Evolutionary conservation across 2,888 invertebrate genomes (phyloP), one percentile per base, ranked within the genome.

Genomic region (Embidobia sp.): DNA sequence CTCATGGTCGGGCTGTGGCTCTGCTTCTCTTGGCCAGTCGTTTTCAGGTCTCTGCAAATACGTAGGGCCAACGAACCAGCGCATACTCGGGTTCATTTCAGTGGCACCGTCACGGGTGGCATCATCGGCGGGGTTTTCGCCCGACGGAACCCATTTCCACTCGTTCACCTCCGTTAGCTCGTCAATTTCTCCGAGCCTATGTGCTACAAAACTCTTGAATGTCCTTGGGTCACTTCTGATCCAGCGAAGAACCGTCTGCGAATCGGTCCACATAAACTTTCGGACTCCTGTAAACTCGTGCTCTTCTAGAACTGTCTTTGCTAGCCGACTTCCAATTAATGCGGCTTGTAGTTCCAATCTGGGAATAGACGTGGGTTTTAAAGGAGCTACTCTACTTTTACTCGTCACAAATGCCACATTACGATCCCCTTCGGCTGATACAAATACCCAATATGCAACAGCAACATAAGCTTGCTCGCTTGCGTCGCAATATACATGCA

Each of bases 71-170:
- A 22, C 6, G 22, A 22, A 22, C 22, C 22, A 22, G 3, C 22
- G 22, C 22, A 6, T 4, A 22, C 6, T 6, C 3, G 22, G 4
- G 4, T 22, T 29, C 29, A 29, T 29, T 2, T 8, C 55, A 1
- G 82, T 63, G n/a, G 29, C 29, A n/a, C 8, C 8, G 1, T 40
- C 40, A n/a, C 40, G 40, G 8, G 37, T 53, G 2, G 37, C 53
- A 18, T 37, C 22, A 15, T 53, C 82, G 1, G 81, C 82, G 0
- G 80, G 63, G 35, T 82, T 83, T 5, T 63, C 27, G 11, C 40
- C 53, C 1, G 82, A 69, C 4, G 79, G 78, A 0, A 82, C 59
- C 82, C 82, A 82, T 22, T 35, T 55, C 79, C 80, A 81, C 10
- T 81, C 75, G 3, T 79, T 79, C 0, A 77, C 49, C 26, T 81